Conservation (phyloP, 2,797 vertebrate genomes). For the Adrianichthys oophorus region DNA sequence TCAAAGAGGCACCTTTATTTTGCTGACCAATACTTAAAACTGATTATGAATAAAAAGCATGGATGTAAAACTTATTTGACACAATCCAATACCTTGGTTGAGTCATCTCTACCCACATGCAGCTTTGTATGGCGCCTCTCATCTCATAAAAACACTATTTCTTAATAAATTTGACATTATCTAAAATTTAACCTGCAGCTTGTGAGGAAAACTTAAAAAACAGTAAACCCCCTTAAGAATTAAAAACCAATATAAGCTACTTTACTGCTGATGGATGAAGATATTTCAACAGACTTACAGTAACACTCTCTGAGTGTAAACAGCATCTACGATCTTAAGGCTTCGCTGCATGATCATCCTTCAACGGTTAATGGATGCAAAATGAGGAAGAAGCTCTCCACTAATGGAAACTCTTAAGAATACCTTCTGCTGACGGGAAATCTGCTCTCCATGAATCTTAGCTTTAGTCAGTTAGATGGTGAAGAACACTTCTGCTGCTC, state of each 20-base stretch:
- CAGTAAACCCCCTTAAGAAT: no score
- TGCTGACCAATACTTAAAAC: slow-evolving; percentile 30
- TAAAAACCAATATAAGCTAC: neutral
- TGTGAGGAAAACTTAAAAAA: neutral
- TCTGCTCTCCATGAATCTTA: neutral
- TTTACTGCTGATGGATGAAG: neutral
- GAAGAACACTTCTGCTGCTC: neutral
- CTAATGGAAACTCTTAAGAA: slow-evolving; percentile 16
- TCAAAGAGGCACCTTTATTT: slow-evolving; percentile 3
- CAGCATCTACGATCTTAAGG: slow-evolving; percentile 10
- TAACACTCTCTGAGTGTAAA: slow-evolving; percentile 2
- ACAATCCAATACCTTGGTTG: slow-evolving; percentile 32
- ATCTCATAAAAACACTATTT: slow-evolving; percentile 40
- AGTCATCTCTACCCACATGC: slow-evolving; percentile 44
- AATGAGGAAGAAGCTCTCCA: neutral
- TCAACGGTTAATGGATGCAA: slow-evolving; percentile 30
- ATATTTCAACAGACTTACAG: slow-evolving; percentile 1
- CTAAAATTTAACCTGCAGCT: slow-evolving; percentile 33
- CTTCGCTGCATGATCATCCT: slow-evolving; percentile 18
- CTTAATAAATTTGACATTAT: slow-evolving; percentile 31
- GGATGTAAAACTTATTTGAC: slow-evolving; percentile 32
- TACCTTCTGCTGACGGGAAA: slow-evolving; percentile 4
- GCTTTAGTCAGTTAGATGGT: neutral
- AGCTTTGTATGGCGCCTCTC: slow-evolving; percentile 47
- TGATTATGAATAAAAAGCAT: slow-evolving; percentile 7